Evolutionary conservation across 2,888 invertebrate genomes (phyloP), one percentile per base, ranked within the genome.

Genomic region (Drosophila colorata): DNA sequence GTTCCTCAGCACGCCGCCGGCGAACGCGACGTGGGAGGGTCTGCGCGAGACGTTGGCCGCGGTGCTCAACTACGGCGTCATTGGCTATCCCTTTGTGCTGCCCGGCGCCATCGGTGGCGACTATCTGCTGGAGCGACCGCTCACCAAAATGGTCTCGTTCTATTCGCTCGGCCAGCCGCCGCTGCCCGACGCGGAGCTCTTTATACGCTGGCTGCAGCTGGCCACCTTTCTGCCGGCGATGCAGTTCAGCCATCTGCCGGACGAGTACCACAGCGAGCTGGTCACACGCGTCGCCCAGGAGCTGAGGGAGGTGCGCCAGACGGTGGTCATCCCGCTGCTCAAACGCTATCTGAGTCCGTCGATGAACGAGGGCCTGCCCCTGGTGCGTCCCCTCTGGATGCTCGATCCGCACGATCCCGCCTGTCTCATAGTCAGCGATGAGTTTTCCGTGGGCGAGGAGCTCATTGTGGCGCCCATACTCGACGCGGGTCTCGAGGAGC

Each of bases 71-170:
- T 96, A 98, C 78, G 98, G 98, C 0, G 94, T 98, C 20, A 95
- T 97, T 51, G 99, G 99, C 0, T 98, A 96, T 92, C 98, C 98
- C 0, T 98, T 98, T 85, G 94, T 98, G 43, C 95, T 98, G 93
- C 97, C 98, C 0, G 98, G 98, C 0, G 96, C 98, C 4, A 97
- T 99, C 0, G 99, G 99, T 0, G 99, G 98, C 0, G 97, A 98
- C 83, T 96, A 95, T 41, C 94, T 95, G 49, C 93, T 95, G 70
- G 94, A 95, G 2, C 83, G 78, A 2, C 72, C 87, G 4, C 65
- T 89, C 11, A 93, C 94, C 1, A 92, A 92, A 82, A 92, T 92
- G 91, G 69, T 90, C 7, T 90, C 94, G 16, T 94, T 94, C 65
- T 94, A 93, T 87, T 91, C 93, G 70, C 93, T 93, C 49, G 93